Evolutionary conservation across 2,888 invertebrate species (phyloP), one percentile per base, ranked within the genome.

Genomic region (Chalcosyrphus nemorum): DNA sequence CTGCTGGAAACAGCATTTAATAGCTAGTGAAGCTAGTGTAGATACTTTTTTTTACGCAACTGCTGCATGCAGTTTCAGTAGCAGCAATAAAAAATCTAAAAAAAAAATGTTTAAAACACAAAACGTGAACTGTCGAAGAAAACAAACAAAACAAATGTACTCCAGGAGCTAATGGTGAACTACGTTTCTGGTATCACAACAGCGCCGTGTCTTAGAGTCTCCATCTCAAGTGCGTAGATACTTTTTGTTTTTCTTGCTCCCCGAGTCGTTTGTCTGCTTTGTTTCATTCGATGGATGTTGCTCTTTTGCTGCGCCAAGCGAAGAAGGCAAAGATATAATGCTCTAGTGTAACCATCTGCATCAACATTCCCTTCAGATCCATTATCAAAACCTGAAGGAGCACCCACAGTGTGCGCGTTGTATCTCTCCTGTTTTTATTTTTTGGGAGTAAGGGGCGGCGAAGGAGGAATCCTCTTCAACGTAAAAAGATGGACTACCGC

Each of bases 341-440:
- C 47, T 70, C 63, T 70, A 54, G 66, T 71, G 54, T 81, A 71
- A 77, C 81, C 81, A 82, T 82, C 77, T 74, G 82, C 78, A 84
- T 78, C 82, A 84, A 74, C 77, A 74, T 78, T 78, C 61, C 72
- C 74, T 74, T 66, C 41, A 65, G 72, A 78, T 77, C 77, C 82
- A 82, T 82, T 82, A 82, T 82, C 71, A 52, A 41, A 38, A 61
- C 66, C 45, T 61, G 43, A 63, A 82, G 56, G 72, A 78, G 63
- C 57, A 70, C 74, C 47, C 71, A 77, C 68, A 50, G 76, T 9
- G 76, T 9, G 66, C 52, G 7, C 32, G 32, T 11, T 9, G 32
- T 27, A 32, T 52, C 21, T 11, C 24, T n/a, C n/a, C n/a, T n/a
- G n/a, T n/a, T n/a, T n/a, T n/a, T n/a, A n/a, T n/a, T n/a, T n/a